Evolutionary conservation across 2,888 invertebrate species (phyloP), one percentile per base, ranked within the genome.

Genomic region (Podotricha telesiphe): DNA sequence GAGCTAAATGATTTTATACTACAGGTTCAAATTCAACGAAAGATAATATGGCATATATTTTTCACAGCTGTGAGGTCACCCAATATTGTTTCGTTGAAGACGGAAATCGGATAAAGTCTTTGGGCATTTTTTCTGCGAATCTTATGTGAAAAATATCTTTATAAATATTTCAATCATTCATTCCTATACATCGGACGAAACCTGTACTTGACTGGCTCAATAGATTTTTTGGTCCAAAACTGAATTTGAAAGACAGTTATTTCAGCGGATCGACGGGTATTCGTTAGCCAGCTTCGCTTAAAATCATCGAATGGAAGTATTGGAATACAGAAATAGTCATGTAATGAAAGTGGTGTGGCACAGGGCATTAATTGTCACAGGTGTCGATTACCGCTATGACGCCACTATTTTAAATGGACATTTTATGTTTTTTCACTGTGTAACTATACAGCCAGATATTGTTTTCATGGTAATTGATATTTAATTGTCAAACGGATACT

Each of bases 291-390:
- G 47, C 42, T 48, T 59, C 58, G 67, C 64, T 70, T 59, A 67
- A 69, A 71, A 73, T 68, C 55, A 62, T 67, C 48, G 70, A 69
- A 74, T 67, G 61, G 51, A 58, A 63, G 75, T 70, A 75, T 74
- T 67, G 71, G 51, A 67, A 71, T 70, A 66, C 66, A 69, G 68
- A 75, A 75, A 76, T 77, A 73, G 71, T 69, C 51, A 70, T 64
- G 80, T 84, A 86, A 84, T 86, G 83, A 84, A 85, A 86, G 80
- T 82, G 80, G 62, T 72, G 72, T 72, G 68, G 67, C 74, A 74
- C 71, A 58, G 70, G 72, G 81, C 82, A 86, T 88, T 88, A 87
- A 88, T 88, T 85, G 88, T 86, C 82, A 65, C 87, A 86, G 88
- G 88, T 88, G 87, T 84, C 83, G 87, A 87, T 87, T 86, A 85